These are phyloP conservation scores for Orchestia grillus DNA, from an alignment of 1,140 invertebrate genomes.

Conservation along the genomic window DNA sequence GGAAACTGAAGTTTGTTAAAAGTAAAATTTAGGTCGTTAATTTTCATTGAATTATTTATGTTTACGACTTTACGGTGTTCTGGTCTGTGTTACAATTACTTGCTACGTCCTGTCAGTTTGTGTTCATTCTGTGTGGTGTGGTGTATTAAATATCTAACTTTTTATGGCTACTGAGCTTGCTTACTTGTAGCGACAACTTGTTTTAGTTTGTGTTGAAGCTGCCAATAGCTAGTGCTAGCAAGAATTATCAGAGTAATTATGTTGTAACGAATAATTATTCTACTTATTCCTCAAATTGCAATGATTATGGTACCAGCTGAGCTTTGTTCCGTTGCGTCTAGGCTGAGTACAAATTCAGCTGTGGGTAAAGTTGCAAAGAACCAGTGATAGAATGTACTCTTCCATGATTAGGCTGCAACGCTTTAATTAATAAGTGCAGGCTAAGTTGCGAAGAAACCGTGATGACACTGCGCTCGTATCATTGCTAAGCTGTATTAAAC, in stretches of 20 bases:
- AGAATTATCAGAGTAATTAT: neutral
- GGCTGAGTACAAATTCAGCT: no score
- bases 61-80: neutral
- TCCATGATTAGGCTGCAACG: no score
- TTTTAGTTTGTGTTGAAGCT: neutral
- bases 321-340: neutral
- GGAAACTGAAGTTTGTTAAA: no score
- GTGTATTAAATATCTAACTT: neutral
- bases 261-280: neutral
- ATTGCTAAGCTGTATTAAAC: no score
- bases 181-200: neutral
- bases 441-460: no score
- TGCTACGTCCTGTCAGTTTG: neutral
- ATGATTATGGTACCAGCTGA: neutral
- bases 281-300: neutral
- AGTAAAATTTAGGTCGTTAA: no score
- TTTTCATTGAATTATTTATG: neutral
- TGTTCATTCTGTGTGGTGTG: neutral
- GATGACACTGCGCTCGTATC: no score
- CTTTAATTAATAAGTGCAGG: no score
- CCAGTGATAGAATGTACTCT: no score
- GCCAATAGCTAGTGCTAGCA: neutral
- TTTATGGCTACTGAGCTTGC: neutral
- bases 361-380: no score
- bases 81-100: neutral